phyloP scores from a whole-genome alignment of 23 tunicate species.

The Styela plicata region DNA sequence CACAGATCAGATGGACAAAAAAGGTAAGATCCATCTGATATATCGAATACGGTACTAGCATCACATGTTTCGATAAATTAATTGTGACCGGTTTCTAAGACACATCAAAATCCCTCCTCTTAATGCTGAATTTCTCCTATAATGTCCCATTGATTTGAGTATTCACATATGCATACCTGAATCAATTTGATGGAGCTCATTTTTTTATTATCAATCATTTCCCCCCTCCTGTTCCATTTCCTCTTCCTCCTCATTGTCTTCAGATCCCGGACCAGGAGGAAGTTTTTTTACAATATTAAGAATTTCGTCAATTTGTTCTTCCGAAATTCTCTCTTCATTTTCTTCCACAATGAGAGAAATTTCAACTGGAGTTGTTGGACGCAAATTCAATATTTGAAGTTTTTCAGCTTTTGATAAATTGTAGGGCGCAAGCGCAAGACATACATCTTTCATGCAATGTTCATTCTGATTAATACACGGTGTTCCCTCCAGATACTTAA shows the following conservation, averaged over 20 bases:
- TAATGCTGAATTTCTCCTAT: too few species aligned
- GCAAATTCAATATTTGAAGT: conserved; percentile 69
- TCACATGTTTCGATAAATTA: too few species aligned
- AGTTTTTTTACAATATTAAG: conserved; percentile 39
- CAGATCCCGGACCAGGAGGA: conserved; percentile 49
- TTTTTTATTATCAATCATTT: conserved; percentile 4
- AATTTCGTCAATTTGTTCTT: conserved; percentile 78
- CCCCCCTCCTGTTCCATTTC: conserved; percentile 24
- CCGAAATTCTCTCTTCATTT: conserved; percentile 81
- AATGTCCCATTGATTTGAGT: too few species aligned
- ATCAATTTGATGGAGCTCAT: too few species aligned
- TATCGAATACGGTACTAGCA: too few species aligned
- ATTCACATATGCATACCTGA: too few species aligned
- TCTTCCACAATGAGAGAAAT: conserved; percentile 79
- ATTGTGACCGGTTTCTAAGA: too few species aligned
- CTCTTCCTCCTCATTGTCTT: conserved; percentile 50
- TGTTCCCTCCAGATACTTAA: conserved; percentile 61
- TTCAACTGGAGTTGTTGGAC: conserved; percentile 82
- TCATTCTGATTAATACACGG: conserved; percentile 58
- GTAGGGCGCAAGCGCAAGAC: conserved; percentile 35
- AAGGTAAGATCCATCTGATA: too few species aligned
- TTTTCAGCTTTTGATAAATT: conserved; percentile 80
- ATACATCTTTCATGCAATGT: conserved; percentile 36
- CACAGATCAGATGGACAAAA: too few species aligned
- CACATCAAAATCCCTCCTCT: too few species aligned